These are phyloP conservation scores for Stictocephala bisonia DNA, from an alignment of 2,888 invertebrate genomes.

Conservation along the genomic window DNA sequence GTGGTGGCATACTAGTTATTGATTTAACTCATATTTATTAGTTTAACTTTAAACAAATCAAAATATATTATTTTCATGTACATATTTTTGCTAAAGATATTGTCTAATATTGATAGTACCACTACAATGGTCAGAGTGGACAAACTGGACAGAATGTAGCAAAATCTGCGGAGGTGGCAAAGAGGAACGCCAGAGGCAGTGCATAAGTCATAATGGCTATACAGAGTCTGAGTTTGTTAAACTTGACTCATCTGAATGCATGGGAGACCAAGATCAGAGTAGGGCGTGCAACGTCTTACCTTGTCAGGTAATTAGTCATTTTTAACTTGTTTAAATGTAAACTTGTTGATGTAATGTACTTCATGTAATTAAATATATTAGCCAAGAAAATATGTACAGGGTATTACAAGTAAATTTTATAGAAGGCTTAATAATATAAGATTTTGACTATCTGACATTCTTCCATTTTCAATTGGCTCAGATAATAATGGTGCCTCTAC, in stretches of 20 bases:
- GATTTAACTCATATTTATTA: background rate
- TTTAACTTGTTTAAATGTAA: no score
- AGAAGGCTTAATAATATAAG: no score
- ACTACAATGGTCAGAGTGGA: conserved; percentile 68
- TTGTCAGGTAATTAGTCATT: conserved; percentile 64
- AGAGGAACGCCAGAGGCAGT: conserved; percentile 64
- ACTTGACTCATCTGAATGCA: conserved; percentile 48
- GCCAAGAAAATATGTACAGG: no score
- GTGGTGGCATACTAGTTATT: background rate
- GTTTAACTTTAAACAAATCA: background rate
- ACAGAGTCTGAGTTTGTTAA: conserved; percentile 1
- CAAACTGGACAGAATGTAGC: conserved; percentile 67
- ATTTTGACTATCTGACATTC: no score
- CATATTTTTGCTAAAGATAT: no score
- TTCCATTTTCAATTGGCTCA: no score
- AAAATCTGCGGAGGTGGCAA: conserved; percentile 67
- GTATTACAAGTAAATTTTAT: no score
- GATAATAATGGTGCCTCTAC: no score
- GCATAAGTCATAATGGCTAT: conserved; percentile 59
- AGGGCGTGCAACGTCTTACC: conserved; percentile 44
- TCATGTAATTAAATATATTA: no score
- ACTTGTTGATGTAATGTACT: no score
- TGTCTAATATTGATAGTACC: conserved; percentile 64
- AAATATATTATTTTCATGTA: no score
- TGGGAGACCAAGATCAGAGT: conserved; percentile 43